phyloP scores from a whole-genome alignment of 2,888 invertebrate genomes.

The Lucinisca nassula region DNA sequence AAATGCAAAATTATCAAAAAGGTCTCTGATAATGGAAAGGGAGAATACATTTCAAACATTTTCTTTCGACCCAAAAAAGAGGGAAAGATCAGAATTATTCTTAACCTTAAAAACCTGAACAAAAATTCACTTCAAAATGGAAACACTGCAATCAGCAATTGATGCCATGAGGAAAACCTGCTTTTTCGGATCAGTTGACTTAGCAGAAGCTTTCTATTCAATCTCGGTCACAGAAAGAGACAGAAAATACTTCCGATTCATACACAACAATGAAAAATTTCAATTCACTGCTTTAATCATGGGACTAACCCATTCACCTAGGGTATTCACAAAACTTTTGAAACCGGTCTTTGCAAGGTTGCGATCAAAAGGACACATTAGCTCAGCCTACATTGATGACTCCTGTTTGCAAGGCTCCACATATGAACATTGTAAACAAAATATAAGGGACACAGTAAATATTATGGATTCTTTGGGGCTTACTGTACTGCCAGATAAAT shows the following conservation, averaged over 20 bases:
- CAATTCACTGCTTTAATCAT: neutral
- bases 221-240: neutral
- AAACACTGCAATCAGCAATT: conserved; percentile 17
- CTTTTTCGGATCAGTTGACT: conserved; percentile 6
- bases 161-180: conserved; percentile 19
- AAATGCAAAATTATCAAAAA: conserved; percentile 20
- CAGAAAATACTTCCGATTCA: conserved; percentile 5
- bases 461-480: too few species aligned
- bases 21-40: neutral
- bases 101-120: conserved; percentile 22
- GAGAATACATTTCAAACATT: conserved; percentile 32
- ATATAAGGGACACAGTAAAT: too few species aligned
- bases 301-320: too few species aligned
- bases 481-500: too few species aligned
- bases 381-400: too few species aligned
- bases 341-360: too few species aligned
- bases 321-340: too few species aligned
- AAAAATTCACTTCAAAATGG: conserved; percentile 19
- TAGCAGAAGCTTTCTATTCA: neutral
- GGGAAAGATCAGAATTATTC: conserved; percentile 12
- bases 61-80: conserved; percentile 32
- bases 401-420: too few species aligned
- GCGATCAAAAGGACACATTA: too few species aligned
- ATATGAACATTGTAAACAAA: too few species aligned
- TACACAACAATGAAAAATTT: neutral